Percentiles rank a stretch among this genome's conserved stretches.
Conservation (phyloP, 2,888 invertebrate species). For the Polyommatus iphigenia region DNA sequence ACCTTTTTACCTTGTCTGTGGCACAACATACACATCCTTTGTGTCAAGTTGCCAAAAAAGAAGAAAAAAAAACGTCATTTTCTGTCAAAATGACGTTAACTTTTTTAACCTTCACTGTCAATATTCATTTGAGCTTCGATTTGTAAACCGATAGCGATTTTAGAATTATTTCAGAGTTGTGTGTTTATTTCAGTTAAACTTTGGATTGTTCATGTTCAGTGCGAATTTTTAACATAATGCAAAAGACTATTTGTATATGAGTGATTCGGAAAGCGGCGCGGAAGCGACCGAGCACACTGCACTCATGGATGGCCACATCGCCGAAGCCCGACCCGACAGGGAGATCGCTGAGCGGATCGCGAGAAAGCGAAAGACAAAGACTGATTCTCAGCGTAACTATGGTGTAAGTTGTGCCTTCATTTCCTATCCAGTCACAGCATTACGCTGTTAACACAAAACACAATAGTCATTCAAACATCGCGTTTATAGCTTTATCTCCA, state of each 20-base stretch:
- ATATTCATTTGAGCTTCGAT: background rate
- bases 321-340: slow-evolving; percentile 81
- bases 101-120: no score
- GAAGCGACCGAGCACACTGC: slow-evolving; percentile 86
- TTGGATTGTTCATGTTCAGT: slow-evolving; percentile 17
- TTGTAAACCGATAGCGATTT: slow-evolving; percentile 20
- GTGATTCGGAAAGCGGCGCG: slow-evolving; percentile 71
- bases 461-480: background rate
- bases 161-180: background rate
- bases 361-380: slow-evolving; percentile 79
- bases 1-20: no score
- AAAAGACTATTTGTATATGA: slow-evolving; percentile 63
- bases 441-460: background rate
- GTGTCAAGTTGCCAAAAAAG: no score
- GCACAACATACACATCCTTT: no score
- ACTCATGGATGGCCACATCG: slow-evolving; percentile 92
- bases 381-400: slow-evolving; percentile 74
- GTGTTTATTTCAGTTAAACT: background rate
- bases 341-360: slow-evolving; percentile 76
- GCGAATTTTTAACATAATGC: slow-evolving; percentile 37
- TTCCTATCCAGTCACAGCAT: background rate
- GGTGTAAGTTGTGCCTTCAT: slow-evolving; percentile 64
- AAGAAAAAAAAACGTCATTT: no score
- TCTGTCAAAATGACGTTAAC: no score
- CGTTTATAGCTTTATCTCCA: background rate